A percentile compares a stretch with the other conserved stretches of the same genome.
phyloP scores from a whole-genome alignment of 2,888 invertebrate genomes.

The Sphinx pinastri region DNA sequence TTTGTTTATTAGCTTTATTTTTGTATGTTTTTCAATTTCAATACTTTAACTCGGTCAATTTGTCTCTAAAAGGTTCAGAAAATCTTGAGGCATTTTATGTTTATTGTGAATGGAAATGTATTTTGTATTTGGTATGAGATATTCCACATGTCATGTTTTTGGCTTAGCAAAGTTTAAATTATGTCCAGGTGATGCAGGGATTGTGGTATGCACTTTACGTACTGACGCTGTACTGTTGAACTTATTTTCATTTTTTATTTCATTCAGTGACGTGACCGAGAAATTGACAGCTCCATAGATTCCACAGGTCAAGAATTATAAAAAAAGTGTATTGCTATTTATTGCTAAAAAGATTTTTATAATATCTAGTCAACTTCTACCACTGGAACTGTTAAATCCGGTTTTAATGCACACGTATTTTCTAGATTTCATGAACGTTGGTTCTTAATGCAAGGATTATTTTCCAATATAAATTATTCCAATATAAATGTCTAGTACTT shows the following conservation, averaged over 20 bases:
- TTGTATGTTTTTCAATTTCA: neutral
- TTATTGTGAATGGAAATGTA: neutral
- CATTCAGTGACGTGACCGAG: no score
- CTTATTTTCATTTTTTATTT: no score
- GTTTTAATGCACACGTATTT: no score
- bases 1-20: constrained; percentile 42
- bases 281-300: no score
- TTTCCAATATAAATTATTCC: no score
- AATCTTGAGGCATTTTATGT: neutral
- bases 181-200: no score
- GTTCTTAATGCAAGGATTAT: neutral
- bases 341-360: no score
- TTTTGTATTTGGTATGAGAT: neutral
- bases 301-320: no score
- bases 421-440: neutral
- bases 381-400: no score
- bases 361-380: no score
- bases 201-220: neutral
- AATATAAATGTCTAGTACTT: constrained; percentile 6
- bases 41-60: neutral
- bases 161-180: no score
- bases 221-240: neutral
- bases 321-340: no score
- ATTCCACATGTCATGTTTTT: neutral
- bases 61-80: constrained; percentile 4